Evolutionary conservation across 2,888 invertebrate genomes (phyloP).

Genomic region (Prosapia bicincta): DNA sequence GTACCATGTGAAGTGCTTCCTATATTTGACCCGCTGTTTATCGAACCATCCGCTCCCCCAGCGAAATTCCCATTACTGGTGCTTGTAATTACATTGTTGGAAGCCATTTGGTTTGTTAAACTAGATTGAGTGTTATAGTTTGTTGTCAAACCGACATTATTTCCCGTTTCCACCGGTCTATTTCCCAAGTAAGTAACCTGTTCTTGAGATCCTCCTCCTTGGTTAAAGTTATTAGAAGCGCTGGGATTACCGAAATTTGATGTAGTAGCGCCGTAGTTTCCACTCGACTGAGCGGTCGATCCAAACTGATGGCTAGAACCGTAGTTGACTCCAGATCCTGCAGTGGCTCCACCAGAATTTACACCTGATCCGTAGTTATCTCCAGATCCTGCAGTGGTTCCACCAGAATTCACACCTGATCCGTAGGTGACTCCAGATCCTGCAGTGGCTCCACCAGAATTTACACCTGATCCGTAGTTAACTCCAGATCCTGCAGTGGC

Average conservation of each 20-base stretch:
- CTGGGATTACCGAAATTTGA: too few relatives aligned
- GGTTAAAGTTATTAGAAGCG: neutral
- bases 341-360: neutral
- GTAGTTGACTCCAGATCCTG: neutral
- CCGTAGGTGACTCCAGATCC: neutral
- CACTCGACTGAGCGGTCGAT: neutral
- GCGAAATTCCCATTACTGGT: neutral
- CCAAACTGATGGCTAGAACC: neutral
- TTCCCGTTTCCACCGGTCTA: neutral
- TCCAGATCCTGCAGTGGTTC: neutral
- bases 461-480: conserved; percentile 9
- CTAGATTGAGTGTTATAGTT: neutral
- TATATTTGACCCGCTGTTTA: neutral
- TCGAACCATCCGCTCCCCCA: too few relatives aligned
- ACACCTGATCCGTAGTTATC: neutral
- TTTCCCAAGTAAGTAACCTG: neutral
- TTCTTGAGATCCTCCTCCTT: neutral
- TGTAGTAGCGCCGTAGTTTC: too few relatives aligned
- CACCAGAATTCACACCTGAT: neutral
- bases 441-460: neutral
- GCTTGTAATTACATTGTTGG: neutral
- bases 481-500: neutral
- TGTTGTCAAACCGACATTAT: neutral
- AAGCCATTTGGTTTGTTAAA: neutral
- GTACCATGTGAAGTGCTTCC: neutral